Percentiles rank a stretch among this genome's conserved stretches.
These are phyloP conservation scores for Caenorhabditis sp. DNA, from an alignment of 2,888 invertebrate species.

Conservation along the genomic window DNA sequence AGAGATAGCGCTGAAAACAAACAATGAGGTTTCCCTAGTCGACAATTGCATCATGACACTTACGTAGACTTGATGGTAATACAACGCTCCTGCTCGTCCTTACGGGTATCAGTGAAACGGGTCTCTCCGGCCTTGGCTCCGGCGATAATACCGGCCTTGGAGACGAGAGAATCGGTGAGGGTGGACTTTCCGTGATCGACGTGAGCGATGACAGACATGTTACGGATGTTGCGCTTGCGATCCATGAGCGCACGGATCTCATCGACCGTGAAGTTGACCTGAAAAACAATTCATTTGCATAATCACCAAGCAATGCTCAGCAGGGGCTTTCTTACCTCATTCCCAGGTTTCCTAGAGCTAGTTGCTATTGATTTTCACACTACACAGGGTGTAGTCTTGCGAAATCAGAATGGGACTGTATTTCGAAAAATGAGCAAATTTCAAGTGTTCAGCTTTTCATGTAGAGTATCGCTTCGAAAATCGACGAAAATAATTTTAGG, in stretches of 20 bases:
- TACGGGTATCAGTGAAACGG: constrained; percentile 98
- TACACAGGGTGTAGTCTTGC: neutral
- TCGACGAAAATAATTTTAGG: neutral
- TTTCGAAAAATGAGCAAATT: neutral
- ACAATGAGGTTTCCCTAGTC: neutral
- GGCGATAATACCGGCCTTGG: constrained; percentile 99
- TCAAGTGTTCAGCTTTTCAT: neutral
- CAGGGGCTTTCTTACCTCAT: neutral
- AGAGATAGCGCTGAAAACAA: constrained; percentile 92
- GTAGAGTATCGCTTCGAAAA: neutral
- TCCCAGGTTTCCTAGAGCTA: neutral
- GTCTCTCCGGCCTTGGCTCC: constrained; percentile 99
- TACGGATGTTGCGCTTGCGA: constrained; percentile 99
- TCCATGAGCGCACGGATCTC: constrained; percentile 99
- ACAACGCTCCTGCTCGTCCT: constrained; percentile 99
- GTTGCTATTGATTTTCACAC: neutral
- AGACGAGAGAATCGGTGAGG: constrained; percentile 98
- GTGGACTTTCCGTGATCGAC: constrained; percentile 98
- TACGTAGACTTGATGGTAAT: constrained; percentile 99
- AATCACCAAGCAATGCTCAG: too few relatives aligned
- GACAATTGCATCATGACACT: constrained; percentile 85
- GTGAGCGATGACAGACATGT: constrained; percentile 99
- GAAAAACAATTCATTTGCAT: constrained; percentile 9
- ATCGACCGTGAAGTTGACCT: constrained; percentile 99
- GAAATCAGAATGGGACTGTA: neutral